Evolutionary conservation across 2,113 vertebrate species (phyloP).

Genomic region (Sclerurus mexicanus): DNA sequence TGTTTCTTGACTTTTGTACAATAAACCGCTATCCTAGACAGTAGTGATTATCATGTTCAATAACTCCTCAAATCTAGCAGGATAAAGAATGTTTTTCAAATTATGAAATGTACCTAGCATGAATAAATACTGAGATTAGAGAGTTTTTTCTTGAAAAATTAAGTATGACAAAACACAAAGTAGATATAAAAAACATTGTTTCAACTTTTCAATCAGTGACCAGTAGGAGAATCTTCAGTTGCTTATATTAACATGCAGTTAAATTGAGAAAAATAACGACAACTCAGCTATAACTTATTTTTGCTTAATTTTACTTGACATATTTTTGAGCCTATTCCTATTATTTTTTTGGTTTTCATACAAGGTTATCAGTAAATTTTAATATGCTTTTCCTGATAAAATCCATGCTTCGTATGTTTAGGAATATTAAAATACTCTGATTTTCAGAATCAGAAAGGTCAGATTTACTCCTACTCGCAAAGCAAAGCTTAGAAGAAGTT

Average conservation of each 20-base stretch:
- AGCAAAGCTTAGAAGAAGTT: background rate
- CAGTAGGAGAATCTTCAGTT: background rate
- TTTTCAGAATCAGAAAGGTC: background rate
- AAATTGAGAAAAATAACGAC: background rate
- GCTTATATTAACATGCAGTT: background rate
- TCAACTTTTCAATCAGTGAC: background rate
- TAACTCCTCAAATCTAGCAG: background rate
- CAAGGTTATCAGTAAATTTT: background rate
- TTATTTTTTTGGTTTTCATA: background rate
- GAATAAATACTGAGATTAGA: background rate
- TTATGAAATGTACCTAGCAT: background rate
- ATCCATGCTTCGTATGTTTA: background rate
- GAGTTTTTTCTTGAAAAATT: accelerated
- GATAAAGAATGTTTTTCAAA: background rate
- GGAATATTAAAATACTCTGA: background rate
- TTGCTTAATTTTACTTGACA: background rate
- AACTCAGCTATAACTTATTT: background rate
- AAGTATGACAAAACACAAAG: background rate
- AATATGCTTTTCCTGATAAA: background rate
- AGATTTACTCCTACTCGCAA: background rate
- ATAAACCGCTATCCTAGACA: background rate
- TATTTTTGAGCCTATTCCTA: background rate
- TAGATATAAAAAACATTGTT: background rate
- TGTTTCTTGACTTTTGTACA: background rate
- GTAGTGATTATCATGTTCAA: background rate